These are phyloP conservation scores for Zele albiditarsus DNA, from an alignment of 2,888 invertebrate genomes.

Conservation along the genomic window DNA sequence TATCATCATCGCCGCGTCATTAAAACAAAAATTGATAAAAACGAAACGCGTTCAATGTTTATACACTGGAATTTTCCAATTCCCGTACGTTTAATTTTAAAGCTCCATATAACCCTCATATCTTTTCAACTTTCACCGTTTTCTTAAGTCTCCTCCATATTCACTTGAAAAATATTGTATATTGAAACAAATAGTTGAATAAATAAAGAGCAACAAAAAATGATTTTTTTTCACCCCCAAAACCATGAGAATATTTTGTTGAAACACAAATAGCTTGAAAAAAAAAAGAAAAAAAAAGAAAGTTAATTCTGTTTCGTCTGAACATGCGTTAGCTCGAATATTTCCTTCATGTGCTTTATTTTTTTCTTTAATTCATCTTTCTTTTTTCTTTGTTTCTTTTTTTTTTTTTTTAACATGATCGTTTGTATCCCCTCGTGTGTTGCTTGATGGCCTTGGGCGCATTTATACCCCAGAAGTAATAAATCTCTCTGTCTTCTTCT, in stretches of 20 bases:
- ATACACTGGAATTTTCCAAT: too few relatives aligned
- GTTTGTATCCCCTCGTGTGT: constrained; percentile 20
- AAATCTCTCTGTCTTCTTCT: constrained; percentile 40
- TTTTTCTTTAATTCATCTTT: constrained; percentile 15
- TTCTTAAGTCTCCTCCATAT: too few relatives aligned
- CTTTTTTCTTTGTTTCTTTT: constrained; percentile 2
- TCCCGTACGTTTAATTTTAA: too few relatives aligned
- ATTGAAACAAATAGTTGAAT: neutral
- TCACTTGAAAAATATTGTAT: too few relatives aligned
- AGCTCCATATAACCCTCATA: too few relatives aligned
- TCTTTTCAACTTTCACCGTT: too few relatives aligned
- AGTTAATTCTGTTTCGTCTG: constrained; percentile 25
- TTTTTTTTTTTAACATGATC: constrained; percentile 31
- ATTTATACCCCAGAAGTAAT: constrained; percentile 42
- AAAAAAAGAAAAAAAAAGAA: too few relatives aligned
- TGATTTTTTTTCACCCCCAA: neutral
- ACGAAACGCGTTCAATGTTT: too few relatives aligned
- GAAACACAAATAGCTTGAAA: too few relatives aligned
- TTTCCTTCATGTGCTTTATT: neutral
- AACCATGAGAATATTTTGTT: too few relatives aligned
- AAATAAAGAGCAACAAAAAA: neutral
- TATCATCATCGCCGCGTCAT: too few relatives aligned
- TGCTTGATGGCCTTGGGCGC: constrained; percentile 40
- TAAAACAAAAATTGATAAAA: too few relatives aligned
- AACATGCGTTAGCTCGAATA: constrained; percentile 27